Base-by-base conservation (phyloP, 2,113 vertebrate genomes). In the Gallinago undulata region DNA sequence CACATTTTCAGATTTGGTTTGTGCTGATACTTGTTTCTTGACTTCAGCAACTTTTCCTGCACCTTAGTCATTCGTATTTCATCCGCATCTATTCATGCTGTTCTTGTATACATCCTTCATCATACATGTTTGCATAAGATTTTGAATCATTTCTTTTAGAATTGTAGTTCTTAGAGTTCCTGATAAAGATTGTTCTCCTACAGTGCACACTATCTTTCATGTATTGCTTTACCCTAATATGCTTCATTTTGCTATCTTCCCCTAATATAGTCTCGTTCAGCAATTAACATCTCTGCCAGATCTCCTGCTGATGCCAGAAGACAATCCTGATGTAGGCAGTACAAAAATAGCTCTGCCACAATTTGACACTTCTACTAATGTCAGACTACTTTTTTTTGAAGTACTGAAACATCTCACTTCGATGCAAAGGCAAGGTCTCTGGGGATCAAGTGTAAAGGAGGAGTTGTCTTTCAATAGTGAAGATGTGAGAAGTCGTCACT, bases 321-420 rank as follows among this genome's bases (percentile, higher is more conserved):
- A 88, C 59, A 80, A 21, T 85, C 78, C 24, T 87, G 62, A 70
- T 45, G 27, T 47, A 85, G 67, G n/a, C 78, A 85, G 82, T 59
- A 30, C 63, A 89, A 94, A 93, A 89, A 94, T 93, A 95, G 56
- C 53, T 93, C 75, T 87, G 19, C 50, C 48, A 63, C 51, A 84
- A 68, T 86, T 35, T 95, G 89, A 84, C 73, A 78, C 66, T 94
- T 86, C 56, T 84, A 25, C 33, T 78, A 70, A 79, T 86, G 70
- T 91, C 95, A 96, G 56, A 72, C 55, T 89, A 67, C 13, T 28
- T 55, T 86, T 68, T 72, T 93, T 45, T 95, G 88, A 93, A 90
- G 77, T 84, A 68, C 63, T 56, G 76, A 90, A 92, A 75, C 59
- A 73, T 90, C 64, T 87, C 70, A 85, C 75, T 77, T 86, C 53